Conservation (phyloP, 2,113 vertebrate species). For the Thalassarche chlororhynchos region DNA sequence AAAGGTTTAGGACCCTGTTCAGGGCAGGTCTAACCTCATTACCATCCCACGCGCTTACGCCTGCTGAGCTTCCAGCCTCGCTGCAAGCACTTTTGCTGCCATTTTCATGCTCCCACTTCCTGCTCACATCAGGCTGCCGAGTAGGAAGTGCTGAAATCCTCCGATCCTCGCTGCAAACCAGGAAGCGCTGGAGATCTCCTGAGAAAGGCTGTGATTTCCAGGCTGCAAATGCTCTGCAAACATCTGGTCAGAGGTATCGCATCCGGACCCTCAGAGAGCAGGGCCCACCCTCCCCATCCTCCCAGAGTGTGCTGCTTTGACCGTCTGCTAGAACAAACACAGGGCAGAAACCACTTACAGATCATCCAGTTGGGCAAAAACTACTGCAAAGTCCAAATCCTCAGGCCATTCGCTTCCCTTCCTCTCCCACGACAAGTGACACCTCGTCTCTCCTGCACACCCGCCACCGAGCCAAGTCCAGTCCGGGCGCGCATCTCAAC, state of each 20-base stretch:
- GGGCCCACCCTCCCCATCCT: neutral
- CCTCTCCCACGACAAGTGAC: neutral
- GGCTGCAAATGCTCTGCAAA: neutral
- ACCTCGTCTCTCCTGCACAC: neutral
- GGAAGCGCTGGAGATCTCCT: neutral
- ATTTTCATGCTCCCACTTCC: slow-evolving; percentile 10
- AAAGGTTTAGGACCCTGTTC: neutral
- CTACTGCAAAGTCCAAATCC: neutral
- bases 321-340: neutral
- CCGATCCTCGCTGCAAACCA: neutral
- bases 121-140: neutral
- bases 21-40: neutral
- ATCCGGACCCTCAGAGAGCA: neutral
- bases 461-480: neutral
- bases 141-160: slow-evolving; percentile 41
- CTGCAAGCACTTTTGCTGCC: neutral
- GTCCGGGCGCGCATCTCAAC: neutral
- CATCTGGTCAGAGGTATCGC: neutral
- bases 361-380: neutral
- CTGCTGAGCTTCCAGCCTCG: neutral
- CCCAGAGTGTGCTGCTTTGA: neutral
- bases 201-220: neutral
- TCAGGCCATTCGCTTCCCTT: accelerated
- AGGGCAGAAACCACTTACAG: neutral
- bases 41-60: accelerated